A percentile compares a stretch with the other conserved stretches of the same genome.
Evolutionary conservation across 2,888 invertebrate species (phyloP).

Genomic region (Caenorhabditis sinica): DNA sequence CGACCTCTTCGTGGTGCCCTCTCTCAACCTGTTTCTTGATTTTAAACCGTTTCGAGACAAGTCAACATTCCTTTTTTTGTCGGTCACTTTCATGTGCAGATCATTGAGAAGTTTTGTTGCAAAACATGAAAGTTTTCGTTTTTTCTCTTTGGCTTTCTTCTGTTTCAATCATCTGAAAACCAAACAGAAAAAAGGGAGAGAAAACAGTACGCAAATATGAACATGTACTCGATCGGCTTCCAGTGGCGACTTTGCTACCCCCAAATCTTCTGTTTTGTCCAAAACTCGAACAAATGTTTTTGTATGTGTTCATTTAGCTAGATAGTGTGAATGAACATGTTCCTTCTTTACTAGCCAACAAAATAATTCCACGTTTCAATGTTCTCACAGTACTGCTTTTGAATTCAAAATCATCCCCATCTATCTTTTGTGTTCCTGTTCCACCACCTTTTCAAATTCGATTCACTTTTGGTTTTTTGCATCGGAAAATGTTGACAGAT

Average conservation of each 20-base stretch:
- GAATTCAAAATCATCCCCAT: constrained; percentile 1
- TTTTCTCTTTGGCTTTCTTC: constrained; percentile 5
- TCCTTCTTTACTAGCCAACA: constrained; percentile 19
- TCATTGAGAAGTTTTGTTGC: constrained; percentile 22
- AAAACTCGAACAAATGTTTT: constrained; percentile 26
- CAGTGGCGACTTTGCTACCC: constrained; percentile 14
- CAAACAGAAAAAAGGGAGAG: constrained; percentile 3
- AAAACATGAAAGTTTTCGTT: constrained; percentile 7
- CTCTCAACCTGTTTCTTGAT: constrained; percentile 47
- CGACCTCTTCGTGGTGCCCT: constrained; percentile 5
- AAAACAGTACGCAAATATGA: constrained; percentile 36
- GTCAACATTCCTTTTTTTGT: constrained; percentile 45
- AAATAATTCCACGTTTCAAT: neutral
- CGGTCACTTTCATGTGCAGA: constrained; percentile 27
- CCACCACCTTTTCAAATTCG: neutral
- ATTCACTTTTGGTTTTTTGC: neutral
- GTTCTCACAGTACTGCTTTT: constrained; percentile 20
- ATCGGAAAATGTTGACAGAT: neutral
- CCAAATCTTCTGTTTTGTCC: constrained; percentile 34
- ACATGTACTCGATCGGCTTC: constrained; percentile 41
- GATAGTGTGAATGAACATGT: constrained; percentile 18
- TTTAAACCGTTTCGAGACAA: constrained; percentile 32
- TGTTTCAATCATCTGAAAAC: constrained; percentile 32
- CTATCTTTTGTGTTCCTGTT: constrained; percentile 1
- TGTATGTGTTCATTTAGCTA: constrained; percentile 4